Percentiles rank a stretch among this genome's conserved stretches.
phyloP scores from a whole-genome alignment of 2,113 vertebrate species.

The Hemiscyllium ocellatum region DNA sequence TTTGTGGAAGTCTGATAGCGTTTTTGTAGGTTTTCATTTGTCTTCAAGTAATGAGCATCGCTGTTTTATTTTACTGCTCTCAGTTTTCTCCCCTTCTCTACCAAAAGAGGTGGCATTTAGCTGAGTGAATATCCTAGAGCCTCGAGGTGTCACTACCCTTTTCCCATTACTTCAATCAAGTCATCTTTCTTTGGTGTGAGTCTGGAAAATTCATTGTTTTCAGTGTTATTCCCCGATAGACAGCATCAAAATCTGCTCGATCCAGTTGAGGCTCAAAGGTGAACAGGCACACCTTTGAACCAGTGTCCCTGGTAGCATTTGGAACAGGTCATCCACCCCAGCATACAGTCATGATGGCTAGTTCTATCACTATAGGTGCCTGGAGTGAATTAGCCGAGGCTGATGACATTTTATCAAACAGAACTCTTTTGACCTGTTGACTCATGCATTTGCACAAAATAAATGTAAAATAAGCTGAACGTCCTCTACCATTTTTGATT shows the following conservation, averaged over 20 bases:
- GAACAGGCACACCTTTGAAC: background rate
- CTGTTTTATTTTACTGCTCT: background rate
- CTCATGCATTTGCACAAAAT: background rate
- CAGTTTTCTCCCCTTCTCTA: background rate
- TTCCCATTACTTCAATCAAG: background rate
- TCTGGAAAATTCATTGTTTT: background rate
- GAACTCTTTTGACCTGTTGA: background rate
- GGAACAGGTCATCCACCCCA: background rate
- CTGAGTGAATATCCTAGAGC: background rate
- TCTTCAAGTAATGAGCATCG: background rate
- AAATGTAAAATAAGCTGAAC: background rate
- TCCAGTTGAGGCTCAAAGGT: background rate
- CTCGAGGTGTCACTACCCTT: background rate
- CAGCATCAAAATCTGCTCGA: background rate
- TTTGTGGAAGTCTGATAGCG: background rate
- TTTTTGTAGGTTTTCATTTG: conserved; percentile 9
- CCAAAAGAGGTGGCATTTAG: background rate
- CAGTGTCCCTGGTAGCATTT: background rate
- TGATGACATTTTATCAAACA: background rate
- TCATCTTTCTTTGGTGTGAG: background rate
- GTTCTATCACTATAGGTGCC: background rate
- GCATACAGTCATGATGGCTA: background rate
- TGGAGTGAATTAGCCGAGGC: background rate
- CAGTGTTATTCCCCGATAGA: background rate
- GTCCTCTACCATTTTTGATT: background rate